Percentiles rank a stretch among this genome's conserved stretches.
These are phyloP conservation scores for Cyphomyrus discorhynchus DNA, from an alignment of 2,113 vertebrate species.

Conservation along the genomic window DNA sequence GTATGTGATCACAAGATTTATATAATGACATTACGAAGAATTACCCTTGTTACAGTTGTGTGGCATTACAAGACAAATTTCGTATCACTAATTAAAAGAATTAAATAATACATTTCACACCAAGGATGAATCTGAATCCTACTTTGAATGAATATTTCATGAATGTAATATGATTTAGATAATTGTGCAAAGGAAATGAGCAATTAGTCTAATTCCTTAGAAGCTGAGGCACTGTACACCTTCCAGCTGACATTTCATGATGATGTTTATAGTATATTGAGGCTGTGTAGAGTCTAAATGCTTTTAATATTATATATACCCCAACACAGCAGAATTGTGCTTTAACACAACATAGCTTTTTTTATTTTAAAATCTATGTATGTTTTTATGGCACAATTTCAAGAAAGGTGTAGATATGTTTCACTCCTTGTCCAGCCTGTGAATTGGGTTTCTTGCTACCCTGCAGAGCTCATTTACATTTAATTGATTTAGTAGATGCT, in stretches of 20 bases:
- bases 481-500: not conserved
- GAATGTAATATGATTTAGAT: not conserved
- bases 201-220: not conserved
- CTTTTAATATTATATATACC: not conserved
- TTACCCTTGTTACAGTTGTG: constrained; percentile 33
- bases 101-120: not conserved
- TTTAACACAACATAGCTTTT: not conserved
- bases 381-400: not conserved
- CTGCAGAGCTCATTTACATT: not conserved
- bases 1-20: constrained; percentile 43
- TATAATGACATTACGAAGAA: constrained; percentile 43
- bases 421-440: not conserved
- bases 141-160: not conserved
- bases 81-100: not conserved
- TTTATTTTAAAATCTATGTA: not conserved
- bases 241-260: not conserved
- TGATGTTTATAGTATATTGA: not conserved
- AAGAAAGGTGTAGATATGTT: not conserved
- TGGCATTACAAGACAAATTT: not conserved
- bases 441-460: not conserved
- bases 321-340: not conserved
- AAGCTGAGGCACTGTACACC: not conserved
- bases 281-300: not conserved
- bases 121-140: not conserved
- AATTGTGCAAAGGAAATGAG: not conserved